A percentile compares a stretch with the other conserved stretches of the same genome.
phyloP scores from a whole-genome alignment of 2,113 vertebrate species.

The Proteles cristata region DNA sequence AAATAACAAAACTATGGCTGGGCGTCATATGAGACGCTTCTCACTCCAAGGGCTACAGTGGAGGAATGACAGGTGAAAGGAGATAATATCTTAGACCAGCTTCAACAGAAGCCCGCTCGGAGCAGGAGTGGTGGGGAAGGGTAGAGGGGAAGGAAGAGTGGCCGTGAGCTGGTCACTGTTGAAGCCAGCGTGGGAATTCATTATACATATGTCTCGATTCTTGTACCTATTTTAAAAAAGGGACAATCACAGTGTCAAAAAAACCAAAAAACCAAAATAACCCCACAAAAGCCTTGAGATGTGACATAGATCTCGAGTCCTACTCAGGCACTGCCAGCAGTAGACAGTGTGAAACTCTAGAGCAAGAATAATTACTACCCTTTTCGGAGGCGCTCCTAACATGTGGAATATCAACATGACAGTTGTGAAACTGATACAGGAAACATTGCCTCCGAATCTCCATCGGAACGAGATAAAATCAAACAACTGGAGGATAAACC shows the following conservation, averaged over 20 bases:
- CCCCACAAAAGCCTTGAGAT: neutral
- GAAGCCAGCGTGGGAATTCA: neutral
- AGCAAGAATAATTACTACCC: neutral
- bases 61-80: neutral
- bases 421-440: conserved; percentile 13
- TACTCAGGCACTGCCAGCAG: rapidly evolving
- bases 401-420: neutral
- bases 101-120: neutral
- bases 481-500: neutral
- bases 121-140: too few species aligned
- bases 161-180: rapidly evolving
- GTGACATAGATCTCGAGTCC: neutral
- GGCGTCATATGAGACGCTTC: neutral
- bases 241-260: neutral
- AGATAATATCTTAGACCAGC: neutral
- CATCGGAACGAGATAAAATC: conserved; percentile 26
- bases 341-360: neutral
- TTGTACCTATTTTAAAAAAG: neutral
- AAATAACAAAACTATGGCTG: neutral
- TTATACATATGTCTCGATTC: neutral
- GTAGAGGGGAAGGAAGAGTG: neutral
- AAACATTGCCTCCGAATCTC: neutral
- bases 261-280: neutral
- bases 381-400: neutral
- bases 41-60: neutral